Evolutionary conservation across 2,888 invertebrate genomes (phyloP), one percentile per base, ranked within the genome.

Genomic region (Xestia xanthographa): DNA sequence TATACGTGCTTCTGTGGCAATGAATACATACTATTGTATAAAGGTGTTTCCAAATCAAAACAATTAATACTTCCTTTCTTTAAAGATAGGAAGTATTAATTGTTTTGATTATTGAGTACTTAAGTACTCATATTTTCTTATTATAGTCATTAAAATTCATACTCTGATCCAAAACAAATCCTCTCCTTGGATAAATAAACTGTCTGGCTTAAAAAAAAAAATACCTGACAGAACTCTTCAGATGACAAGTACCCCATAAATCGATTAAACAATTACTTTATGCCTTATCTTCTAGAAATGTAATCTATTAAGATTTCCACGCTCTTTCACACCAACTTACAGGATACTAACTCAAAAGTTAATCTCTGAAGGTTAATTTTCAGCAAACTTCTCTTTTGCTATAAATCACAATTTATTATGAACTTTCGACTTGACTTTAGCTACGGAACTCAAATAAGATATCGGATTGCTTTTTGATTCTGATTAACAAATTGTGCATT

Each of bases 391-490:
- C 58, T 41, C 62, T 68, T 56, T 63, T 14, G 62, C 45, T 53
- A 65, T 84, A 81, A 82, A 85, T 79, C 72, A 73, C 22, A 74
- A 84, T n/a, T 63, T 62, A 60, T 75, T 66, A 66, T 48, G 20
- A 77, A 84, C 63, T 82, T 79, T 58, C 4, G 12, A n/a, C n/a
- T 53, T 41, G 56, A 80, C 70, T 82, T 75, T 72, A 65, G 56
- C 29, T 58, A 60, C 43, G 58, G 66, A 41, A 66, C n/a, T 58
- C 1, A 17, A 76, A 72, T 67, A 62, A 20, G n/a, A 50, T 70
- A 50, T 68, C 45, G 17, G 48, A 68, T 70, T 56, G 58, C 12
- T 75, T 83, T 74, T 67, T 63, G 20, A 60, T 62, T 72, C 62
- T 50, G 20, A 74, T 20, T 41, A 77, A 63, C 2, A 76, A 76